Evolutionary conservation across 2,888 invertebrate species (phyloP), one percentile per base, ranked within the genome.

Genomic region (Apamea anceps): DNA sequence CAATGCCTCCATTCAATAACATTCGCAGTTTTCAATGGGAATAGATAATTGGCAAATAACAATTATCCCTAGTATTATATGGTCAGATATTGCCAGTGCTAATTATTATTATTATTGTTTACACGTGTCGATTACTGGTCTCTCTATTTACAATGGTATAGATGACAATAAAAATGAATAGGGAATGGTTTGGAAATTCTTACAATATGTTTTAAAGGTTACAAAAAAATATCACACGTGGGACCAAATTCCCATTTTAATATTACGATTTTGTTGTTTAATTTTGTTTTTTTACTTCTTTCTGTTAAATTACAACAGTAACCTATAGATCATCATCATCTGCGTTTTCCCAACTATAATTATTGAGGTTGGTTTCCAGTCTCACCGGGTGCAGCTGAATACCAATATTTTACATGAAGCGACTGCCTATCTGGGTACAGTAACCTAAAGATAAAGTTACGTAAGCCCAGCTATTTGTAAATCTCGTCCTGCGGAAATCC

Each of bases 401-500:
- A 21, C 8, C 54, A 54, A 54, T 54, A 54, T 54, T 25, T 54
- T 54, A 54, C 25, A 54, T 57, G 25, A 3, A 60, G 25, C 5
- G n/a, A 60, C 57, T 5, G 25, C 57, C 25, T 57, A 25, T n/a
- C 57, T 5, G 57, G 12, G 57, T 57, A 62, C 54, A 15, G 18
- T 32, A 28, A 63, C 28, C 18, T 25, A 45, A 12, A 28, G 15
- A 32, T 25, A 66, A n/a, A 13, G 48, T 84, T 63, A 75, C 75
- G 76, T 67, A 66, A 80, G 32, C 48, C 25, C 3, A 54, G 48
- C 28, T 71, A 60, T 86, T 79, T 74, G 60, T 1, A 75, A 71
- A 82, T 65, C 25, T 15, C 32, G 65, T 81, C 72, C 66, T 65
- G 13, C 82, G 88, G 88, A 89, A 63, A 75, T 88, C 7, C 60